Base-by-base conservation (phyloP, 2,797 vertebrate genomes). In the Petrocephalus schoutedeni region DNA sequence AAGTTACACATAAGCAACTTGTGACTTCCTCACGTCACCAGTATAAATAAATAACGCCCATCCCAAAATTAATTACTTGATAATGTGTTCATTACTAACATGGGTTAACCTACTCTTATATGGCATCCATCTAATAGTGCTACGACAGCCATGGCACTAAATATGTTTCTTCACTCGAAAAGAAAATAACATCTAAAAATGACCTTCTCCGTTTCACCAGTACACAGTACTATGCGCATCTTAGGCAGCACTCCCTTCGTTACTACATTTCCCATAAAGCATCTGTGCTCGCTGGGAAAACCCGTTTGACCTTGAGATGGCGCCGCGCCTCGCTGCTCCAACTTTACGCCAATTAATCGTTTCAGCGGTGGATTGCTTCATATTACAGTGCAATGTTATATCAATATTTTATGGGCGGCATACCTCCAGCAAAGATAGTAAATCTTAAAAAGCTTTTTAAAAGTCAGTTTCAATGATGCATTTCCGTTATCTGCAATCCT, bases 251-350 rank as follows among this genome's bases (percentile, higher is more conserved):
- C 36, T 54, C 1, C 41, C 36, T 56, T 32, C 23, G 16, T 58
- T 41, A 59, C 58, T 85, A 67, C 58, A 23, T 88, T 88, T 56
- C 84, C 51, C 61, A 86, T 58, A 10, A 85, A 54, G 59, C 77
- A 8, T 64, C 58, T 28, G 53, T 41, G 9, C 49, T 28, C 49
- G 80, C 23, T 71, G 88, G 67, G 84, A 85, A 88, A 83, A 91
- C 90, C 87, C 77, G 86, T 86, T 89, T 92, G 92, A 93, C 89
- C 90, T 92, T 91, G 91, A 92, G 28, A 23, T 54, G 28, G 84
- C 84, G 54, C 53, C 56, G 45, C 21, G 84, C 84, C 84, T 85
- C 23, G 21, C 54, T 86, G 28, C 21, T 85, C 51, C 82, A 54
- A 53, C 71, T 77, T 77, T n/a, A 77, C 36, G 71, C 41, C 2